Evolutionary conservation across 2,113 vertebrate species (phyloP).

Genomic region (Trematomus loennbergii): DNA sequence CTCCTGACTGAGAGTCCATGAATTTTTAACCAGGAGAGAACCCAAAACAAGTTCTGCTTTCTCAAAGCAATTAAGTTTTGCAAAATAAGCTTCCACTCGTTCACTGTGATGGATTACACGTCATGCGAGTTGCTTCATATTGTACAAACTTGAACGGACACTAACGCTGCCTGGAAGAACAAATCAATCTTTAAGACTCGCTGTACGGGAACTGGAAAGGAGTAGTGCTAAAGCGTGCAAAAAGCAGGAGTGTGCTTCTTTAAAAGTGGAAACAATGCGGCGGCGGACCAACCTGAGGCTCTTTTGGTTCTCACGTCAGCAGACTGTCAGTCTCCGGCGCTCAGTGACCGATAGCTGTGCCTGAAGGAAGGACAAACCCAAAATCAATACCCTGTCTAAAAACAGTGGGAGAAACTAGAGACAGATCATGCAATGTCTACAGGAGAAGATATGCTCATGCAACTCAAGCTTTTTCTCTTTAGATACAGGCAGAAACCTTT

Average conservation of each 20-base stretch:
- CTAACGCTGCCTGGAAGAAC: constrained; percentile 14
- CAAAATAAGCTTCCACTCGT: background rate
- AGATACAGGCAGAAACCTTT: constrained; percentile 70
- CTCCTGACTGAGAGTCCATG: background rate
- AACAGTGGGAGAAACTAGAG: constrained; percentile 62
- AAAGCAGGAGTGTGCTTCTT: background rate
- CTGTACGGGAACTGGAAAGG: background rate
- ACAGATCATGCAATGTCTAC: constrained; percentile 83
- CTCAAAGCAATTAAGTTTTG: constrained; percentile 3
- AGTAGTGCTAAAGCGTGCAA: constrained; percentile 1
- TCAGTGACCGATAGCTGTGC: constrained; percentile 64
- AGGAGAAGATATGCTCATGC: constrained; percentile 83
- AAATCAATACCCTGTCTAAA: constrained; percentile 74
- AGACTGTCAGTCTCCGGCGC: constrained; percentile 58
- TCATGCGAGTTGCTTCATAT: constrained; percentile 16
- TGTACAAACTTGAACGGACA: constrained; percentile 1
- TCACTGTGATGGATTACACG: constrained; percentile 12
- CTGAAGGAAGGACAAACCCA: constrained; percentile 79
- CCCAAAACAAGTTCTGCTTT: background rate
- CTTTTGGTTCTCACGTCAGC: constrained; percentile 33
- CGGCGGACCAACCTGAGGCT: constrained; percentile 70
- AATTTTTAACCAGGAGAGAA: background rate
- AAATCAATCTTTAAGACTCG: constrained; percentile 6
- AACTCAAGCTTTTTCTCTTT: constrained; percentile 79
- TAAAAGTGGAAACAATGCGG: background rate